These are phyloP conservation scores for Crotalus tigris DNA, from an alignment of 2,113 vertebrate species.

Conservation along the genomic window DNA sequence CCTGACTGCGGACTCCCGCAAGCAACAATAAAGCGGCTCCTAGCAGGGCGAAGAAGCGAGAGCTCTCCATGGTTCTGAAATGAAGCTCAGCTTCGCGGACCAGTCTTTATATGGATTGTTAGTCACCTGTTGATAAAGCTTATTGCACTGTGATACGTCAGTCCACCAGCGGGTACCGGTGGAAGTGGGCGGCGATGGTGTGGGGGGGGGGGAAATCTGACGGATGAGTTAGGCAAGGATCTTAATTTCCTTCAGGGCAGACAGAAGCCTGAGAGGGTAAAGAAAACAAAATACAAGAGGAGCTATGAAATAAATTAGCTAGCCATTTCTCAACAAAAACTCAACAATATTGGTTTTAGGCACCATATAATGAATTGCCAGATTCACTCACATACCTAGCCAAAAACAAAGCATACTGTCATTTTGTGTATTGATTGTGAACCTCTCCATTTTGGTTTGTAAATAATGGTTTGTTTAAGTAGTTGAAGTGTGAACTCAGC, in stretches of 20 bases:
- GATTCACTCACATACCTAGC: background rate
- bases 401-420: background rate
- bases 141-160: slow-evolving; percentile 62
- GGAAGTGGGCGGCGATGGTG: background rate
- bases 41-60: slow-evolving; percentile 65
- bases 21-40: slow-evolving; percentile 64
- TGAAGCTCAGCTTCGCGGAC: background rate
- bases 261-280: background rate
- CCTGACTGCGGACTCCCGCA: slow-evolving; percentile 59
- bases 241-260: slow-evolving; percentile 37
- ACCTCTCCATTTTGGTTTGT: background rate
- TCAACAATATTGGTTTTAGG: background rate
- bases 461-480: background rate
- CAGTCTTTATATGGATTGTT: slow-evolving; percentile 55
- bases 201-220: background rate
- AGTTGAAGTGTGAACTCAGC: background rate
- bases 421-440: background rate
- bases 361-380: background rate
- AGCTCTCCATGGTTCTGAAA: slow-evolving; percentile 76
- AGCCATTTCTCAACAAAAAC: background rate
- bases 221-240: background rate
- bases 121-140: slow-evolving; percentile 55
- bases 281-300: background rate
- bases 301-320: background rate
- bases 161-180: slow-evolving; percentile 47